Evolutionary conservation across 2,113 vertebrate species (phyloP).

Genomic region (Stigmatopora argus): DNA sequence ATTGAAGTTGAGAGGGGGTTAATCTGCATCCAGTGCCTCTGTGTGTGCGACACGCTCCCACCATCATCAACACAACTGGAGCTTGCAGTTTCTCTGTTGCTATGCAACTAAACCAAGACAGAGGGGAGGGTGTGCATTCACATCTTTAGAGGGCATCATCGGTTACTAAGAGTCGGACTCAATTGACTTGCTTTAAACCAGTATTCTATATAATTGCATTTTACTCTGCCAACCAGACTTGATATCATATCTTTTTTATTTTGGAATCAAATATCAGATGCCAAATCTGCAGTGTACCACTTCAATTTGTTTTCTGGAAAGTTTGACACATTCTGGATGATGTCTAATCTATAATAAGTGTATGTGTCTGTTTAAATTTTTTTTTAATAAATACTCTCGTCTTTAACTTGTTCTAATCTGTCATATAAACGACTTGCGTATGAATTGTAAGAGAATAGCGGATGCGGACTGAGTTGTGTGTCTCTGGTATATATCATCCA

Average conservation of each 20-base stretch:
- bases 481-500: conserved; percentile 50
- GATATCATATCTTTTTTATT: background rate
- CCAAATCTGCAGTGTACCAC: background rate
- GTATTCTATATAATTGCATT: background rate
- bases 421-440: background rate
- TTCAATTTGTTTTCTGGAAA: background rate
- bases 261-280: background rate
- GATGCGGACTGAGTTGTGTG: conserved; percentile 33
- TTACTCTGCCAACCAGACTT: background rate
- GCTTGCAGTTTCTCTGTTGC: conserved; percentile 71
- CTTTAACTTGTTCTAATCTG: no score
- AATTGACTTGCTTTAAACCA: conserved; percentile 4
- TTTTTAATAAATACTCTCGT: no score
- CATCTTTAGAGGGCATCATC: conserved; percentile 64
- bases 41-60: conserved; percentile 45
- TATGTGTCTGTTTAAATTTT: background rate
- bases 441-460: background rate
- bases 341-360: background rate
- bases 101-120: conserved; percentile 70
- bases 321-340: background rate
- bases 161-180: conserved; percentile 41
- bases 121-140: conserved; percentile 34
- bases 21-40: conserved; percentile 62
- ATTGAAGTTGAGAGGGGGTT: conserved; percentile 69
- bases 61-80: conserved; percentile 66